Evolutionary conservation across 2,113 vertebrate genomes (phyloP).

Genomic region (Ceyx margarethae): DNA sequence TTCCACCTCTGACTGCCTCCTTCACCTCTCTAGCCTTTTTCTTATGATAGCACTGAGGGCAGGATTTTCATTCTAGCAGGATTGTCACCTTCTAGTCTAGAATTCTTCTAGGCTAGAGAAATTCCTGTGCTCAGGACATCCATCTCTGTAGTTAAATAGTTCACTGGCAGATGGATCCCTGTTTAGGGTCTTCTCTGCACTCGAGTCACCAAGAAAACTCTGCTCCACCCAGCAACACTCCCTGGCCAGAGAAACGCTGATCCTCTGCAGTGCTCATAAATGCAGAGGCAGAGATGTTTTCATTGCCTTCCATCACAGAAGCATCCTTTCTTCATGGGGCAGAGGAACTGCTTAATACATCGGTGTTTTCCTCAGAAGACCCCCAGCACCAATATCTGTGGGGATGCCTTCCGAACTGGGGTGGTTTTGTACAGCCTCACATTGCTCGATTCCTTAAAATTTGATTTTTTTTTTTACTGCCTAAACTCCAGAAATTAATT

Average conservation of each 20-base stretch:
- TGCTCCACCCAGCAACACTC: background rate
- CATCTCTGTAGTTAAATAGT: background rate
- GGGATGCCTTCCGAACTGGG: background rate
- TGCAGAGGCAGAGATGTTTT: background rate
- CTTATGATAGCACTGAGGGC: fast-evolving
- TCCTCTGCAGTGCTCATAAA: background rate
- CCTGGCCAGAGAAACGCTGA: background rate
- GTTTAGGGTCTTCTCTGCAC: background rate
- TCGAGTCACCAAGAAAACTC: background rate
- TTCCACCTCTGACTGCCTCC: background rate
- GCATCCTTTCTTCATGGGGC: background rate
- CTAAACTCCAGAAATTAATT: background rate
- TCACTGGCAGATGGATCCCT: background rate
- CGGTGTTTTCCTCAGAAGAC: background rate
- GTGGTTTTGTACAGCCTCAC: background rate
- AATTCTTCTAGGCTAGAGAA: background rate
- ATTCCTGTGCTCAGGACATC: background rate
- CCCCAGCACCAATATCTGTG: background rate
- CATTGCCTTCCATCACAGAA: background rate
- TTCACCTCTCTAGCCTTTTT: background rate
- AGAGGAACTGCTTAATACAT: background rate
- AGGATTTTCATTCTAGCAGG: background rate
- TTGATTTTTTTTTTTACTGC: background rate
- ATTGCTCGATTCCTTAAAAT: background rate
- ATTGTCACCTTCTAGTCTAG: background rate